A percentile compares a stretch with the other conserved stretches of the same genome.
Conservation (phyloP, 2,888 invertebrate species). For the Diarsia dahlii region DNA sequence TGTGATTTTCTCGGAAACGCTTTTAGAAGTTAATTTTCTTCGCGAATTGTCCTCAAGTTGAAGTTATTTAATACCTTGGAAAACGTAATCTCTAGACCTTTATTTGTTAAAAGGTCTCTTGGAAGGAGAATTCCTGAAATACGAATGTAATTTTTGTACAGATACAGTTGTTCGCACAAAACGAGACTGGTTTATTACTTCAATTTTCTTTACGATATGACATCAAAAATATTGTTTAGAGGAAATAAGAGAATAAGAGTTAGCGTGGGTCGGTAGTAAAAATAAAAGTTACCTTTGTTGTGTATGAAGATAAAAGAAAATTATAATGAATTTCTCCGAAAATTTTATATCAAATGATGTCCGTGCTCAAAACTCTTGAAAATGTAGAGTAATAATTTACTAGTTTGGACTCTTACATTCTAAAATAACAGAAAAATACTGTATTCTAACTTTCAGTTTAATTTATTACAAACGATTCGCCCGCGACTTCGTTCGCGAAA, state of each 20-base stretch:
- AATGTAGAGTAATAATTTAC: background rate
- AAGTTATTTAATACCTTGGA: constrained; percentile 41
- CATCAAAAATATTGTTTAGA: constrained; percentile 44
- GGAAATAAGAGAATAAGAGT: constrained; percentile 35
- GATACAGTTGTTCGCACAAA: constrained; percentile 25
- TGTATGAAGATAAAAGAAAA: constrained; percentile 17
- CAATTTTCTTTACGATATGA: constrained; percentile 47
- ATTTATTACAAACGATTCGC: too few relatives aligned
- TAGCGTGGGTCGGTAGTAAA: constrained; percentile 36
- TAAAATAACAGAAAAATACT: background rate
- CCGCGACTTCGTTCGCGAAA: too few relatives aligned
- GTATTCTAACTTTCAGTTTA: constrained; percentile 13
- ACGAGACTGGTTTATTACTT: constrained; percentile 47
- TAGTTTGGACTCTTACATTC: constrained; percentile 1
- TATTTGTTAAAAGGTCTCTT: constrained; percentile 25
- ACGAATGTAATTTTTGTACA: constrained; percentile 25
- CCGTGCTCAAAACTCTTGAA: background rate
- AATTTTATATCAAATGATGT: constrained; percentile 4
- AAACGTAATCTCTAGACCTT: constrained; percentile 18
- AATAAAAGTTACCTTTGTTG: constrained; percentile 14
- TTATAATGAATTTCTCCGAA: background rate
- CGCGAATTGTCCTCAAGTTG: constrained; percentile 33
- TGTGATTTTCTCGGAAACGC: constrained; percentile 43
- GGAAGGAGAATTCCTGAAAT: constrained; percentile 14
- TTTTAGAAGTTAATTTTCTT: constrained; percentile 40